phyloP scores from a whole-genome alignment of 2,113 vertebrate genomes.

The Peromyscus californicus region DNA sequence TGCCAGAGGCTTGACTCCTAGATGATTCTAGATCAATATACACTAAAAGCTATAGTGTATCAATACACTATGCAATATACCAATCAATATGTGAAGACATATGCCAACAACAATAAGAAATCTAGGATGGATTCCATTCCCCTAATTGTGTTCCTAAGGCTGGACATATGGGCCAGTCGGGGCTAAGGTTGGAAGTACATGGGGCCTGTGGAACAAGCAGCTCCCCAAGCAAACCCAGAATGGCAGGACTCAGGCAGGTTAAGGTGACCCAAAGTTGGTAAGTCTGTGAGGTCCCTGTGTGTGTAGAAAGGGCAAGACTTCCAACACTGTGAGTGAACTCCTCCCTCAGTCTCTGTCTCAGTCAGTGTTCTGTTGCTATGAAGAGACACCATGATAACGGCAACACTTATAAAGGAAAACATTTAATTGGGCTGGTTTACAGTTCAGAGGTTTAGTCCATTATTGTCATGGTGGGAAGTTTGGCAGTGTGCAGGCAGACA shows the following conservation, averaged over 20 bases:
- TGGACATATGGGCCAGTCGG: background rate
- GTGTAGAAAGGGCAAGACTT: too few relatives aligned
- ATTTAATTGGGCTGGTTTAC: background rate
- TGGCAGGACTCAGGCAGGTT: too few relatives aligned
- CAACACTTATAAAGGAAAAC: background rate
- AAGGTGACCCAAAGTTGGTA: background rate
- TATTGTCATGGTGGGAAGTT: background rate
- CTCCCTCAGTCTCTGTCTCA: background rate
- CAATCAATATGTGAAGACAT: background rate
- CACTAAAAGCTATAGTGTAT: background rate
- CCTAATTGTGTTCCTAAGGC: background rate
- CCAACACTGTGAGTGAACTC: background rate
- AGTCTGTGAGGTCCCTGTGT: background rate
- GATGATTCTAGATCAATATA: background rate
- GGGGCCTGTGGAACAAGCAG: rapidly evolving
- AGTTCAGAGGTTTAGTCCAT: background rate
- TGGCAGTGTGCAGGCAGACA: background rate
- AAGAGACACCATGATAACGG: background rate
- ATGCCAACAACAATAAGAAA: too few relatives aligned
- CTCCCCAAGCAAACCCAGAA: background rate
- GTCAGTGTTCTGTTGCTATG: background rate
- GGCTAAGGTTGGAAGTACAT: background rate
- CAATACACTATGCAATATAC: background rate
- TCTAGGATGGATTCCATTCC: background rate
- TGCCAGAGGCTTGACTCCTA: background rate